Conservation (phyloP, 2,888 invertebrate genomes). For the Protonemura montana region DNA sequence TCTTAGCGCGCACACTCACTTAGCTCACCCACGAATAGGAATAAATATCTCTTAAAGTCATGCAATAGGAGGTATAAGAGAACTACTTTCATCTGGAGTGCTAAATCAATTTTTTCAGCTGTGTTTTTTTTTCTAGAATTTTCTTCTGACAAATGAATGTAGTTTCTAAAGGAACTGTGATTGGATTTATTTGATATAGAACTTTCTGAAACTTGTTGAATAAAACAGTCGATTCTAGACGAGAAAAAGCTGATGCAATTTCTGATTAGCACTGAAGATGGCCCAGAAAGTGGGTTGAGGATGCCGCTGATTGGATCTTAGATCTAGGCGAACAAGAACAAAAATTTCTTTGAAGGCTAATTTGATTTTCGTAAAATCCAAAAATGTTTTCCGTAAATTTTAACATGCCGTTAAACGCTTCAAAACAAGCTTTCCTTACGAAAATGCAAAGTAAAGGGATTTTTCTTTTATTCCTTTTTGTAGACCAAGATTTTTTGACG, state of each 20-base stretch:
- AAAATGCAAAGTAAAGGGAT: neutral
- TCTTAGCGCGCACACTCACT: too few relatives aligned
- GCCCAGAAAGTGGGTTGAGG: neutral
- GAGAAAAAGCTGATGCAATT: neutral
- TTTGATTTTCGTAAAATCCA: neutral
- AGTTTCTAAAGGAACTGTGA: neutral
- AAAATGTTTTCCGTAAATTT: neutral
- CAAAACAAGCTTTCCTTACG: neutral
- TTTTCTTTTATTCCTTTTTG: neutral
- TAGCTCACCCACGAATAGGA: neutral
- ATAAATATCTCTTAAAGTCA: neutral
- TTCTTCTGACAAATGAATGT: neutral
- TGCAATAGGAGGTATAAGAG: neutral
- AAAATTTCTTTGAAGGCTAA: neutral
- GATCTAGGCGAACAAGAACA: neutral
- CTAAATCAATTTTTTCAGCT: neutral
- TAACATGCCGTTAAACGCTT: neutral
- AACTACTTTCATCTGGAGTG: neutral
- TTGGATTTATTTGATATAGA: neutral
- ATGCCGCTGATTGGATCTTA: neutral
- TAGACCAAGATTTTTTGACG: neutral
- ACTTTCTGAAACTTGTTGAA: neutral
- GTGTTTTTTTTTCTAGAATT: neutral
- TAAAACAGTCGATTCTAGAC: neutral
- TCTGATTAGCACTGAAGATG: neutral